phyloP scores from a whole-genome alignment of 2,113 vertebrate species.

The Pitta sordida region DNA sequence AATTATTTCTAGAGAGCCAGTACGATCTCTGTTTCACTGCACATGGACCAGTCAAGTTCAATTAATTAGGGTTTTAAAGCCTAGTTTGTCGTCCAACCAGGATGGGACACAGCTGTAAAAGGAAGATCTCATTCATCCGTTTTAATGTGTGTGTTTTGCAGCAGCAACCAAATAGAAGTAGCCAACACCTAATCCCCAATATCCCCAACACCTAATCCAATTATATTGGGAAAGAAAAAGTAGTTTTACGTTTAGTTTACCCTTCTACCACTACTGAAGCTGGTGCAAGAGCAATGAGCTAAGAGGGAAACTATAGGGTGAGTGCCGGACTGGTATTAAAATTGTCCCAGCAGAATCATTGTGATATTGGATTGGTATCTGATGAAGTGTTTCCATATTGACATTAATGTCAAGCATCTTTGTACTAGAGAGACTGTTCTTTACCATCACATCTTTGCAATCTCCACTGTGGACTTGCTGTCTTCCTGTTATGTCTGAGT shows the following conservation, averaged over 20 bases:
- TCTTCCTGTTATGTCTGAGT: background rate
- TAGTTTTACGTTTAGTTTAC: background rate
- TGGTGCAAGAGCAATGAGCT: background rate
- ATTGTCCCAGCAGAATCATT: background rate
- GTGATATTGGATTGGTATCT: background rate
- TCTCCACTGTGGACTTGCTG: background rate
- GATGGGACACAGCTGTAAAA: slow-evolving; percentile 18
- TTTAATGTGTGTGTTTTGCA: slow-evolving; percentile 24
- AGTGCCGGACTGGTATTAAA: background rate
- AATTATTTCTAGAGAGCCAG: slow-evolving; percentile 8
- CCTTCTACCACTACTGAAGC: background rate
- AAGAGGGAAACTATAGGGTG: background rate
- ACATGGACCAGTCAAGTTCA: slow-evolving; percentile 13
- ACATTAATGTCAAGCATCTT: background rate
- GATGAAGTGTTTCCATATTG: background rate
- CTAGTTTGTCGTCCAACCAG: slow-evolving; percentile 14
- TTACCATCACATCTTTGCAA: background rate
- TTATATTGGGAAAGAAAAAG: background rate
- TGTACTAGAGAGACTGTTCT: background rate
- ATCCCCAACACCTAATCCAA: slow-evolving; percentile 10
- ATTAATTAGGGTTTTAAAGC: slow-evolving; percentile 45
- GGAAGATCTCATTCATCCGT: background rate
- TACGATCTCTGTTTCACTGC: background rate
- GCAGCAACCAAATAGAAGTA: slow-evolving; percentile 3
- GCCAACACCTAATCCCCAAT: background rate